Evolutionary conservation across 2,113 vertebrate species (phyloP).

Genomic region (Hippocampus abdominalis): DNA sequence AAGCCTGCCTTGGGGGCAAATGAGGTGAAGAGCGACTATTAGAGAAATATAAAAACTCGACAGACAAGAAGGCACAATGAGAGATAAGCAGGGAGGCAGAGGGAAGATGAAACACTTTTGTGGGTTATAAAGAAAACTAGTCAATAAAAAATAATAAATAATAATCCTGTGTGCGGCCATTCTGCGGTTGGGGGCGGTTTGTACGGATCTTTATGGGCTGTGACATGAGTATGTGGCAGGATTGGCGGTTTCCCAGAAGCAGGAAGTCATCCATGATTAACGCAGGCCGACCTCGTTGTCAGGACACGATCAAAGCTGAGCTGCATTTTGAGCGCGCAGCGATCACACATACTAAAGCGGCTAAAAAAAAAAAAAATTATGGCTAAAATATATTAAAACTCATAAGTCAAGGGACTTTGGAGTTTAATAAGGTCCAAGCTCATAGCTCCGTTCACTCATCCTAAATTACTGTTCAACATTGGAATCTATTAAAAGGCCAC

Average conservation of each 20-base stretch:
- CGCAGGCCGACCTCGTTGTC: constrained; percentile 22
- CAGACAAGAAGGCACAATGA: constrained; percentile 3
- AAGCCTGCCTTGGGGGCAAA: constrained; percentile 48
- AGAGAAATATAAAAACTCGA: neutral
- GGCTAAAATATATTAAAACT: neutral
- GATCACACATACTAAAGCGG: neutral
- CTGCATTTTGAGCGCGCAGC: constrained; percentile 9
- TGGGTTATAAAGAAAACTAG: constrained; percentile 23
- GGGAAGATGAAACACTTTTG: constrained; percentile 35
- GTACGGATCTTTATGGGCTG: constrained; percentile 21
- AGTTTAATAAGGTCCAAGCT: too few species aligned
- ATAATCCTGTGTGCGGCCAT: constrained; percentile 40
- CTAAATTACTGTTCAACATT: too few species aligned
- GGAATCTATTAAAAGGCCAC: too few species aligned
- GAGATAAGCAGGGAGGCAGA: constrained; percentile 7
- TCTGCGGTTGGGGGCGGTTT: constrained; percentile 26
- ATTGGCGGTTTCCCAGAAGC: constrained; percentile 10
- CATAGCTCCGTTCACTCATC: too few species aligned
- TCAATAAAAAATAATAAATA: constrained; percentile 29
- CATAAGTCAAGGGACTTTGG: too few species aligned
- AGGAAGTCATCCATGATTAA: constrained; percentile 29
- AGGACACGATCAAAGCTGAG: constrained; percentile 18
- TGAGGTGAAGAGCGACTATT: constrained; percentile 14
- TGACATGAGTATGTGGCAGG: constrained; percentile 34
- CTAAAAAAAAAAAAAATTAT: neutral